A percentile compares a stretch with the other conserved stretches of the same genome.
Conservation (phyloP, 2,797 vertebrate species). For the Alfaro cultratus region DNA sequence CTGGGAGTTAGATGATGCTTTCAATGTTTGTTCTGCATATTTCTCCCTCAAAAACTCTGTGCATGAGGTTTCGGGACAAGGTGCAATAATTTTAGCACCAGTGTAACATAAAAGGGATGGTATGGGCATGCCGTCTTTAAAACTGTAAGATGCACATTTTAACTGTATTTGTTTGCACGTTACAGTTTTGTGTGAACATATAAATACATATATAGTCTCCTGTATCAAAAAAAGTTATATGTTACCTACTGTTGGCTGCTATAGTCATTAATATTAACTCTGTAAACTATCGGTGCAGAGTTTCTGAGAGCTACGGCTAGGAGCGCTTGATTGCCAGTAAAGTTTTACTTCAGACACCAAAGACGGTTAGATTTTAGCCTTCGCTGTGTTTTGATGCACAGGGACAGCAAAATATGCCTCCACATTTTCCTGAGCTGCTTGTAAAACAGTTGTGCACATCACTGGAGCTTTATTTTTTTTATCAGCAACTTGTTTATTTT, state of each 20-base stretch:
- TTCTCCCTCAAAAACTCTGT: constrained; percentile 15
- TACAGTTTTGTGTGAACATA: constrained; percentile 41
- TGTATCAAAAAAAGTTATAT: not conserved
- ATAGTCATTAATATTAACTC: constrained; percentile 33
- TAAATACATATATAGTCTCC: constrained; percentile 24
- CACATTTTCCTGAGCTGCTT: constrained; percentile 59
- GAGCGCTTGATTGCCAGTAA: constrained; percentile 12
- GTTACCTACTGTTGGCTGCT: constrained; percentile 32
- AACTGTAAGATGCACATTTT: constrained; percentile 62
- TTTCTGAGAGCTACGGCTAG: constrained; percentile 17
- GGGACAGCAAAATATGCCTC: constrained; percentile 29
- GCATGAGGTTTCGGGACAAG: constrained; percentile 28
- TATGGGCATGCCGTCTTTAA: constrained; percentile 26
- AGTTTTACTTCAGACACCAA: constrained; percentile 53
- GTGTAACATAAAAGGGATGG: constrained; percentile 46
- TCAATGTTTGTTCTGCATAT: constrained; percentile 1
- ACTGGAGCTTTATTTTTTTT: constrained; percentile 70
- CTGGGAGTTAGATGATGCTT: constrained; percentile 23
- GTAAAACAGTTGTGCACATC: constrained; percentile 55
- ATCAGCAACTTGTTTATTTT: constrained; percentile 64
- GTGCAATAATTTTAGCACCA: constrained; percentile 20
- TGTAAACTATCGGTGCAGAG: constrained; percentile 24
- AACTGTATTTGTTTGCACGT: constrained; percentile 57
- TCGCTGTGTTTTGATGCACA: constrained; percentile 40
- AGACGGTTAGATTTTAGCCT: constrained; percentile 42